Base-by-base conservation (phyloP, 2,888 invertebrate genomes). In the Calliphora vomitoria region DNA sequence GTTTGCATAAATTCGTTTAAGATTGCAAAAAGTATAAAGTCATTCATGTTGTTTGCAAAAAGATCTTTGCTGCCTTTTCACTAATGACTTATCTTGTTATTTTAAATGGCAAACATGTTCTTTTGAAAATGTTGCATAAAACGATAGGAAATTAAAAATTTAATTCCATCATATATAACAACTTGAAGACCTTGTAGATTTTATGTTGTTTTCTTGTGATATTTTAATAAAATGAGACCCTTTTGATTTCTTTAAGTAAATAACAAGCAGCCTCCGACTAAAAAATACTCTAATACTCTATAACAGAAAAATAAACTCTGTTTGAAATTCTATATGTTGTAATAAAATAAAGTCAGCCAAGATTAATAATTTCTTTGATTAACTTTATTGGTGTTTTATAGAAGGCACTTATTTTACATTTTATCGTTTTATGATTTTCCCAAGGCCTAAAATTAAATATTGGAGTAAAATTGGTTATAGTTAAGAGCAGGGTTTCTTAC, bases 101-200 rank as follows among this genome's bases (percentile, higher is more conserved):
- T 55, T 66, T 74, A 82, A 82, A 74, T 47, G 66, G 55, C 64
- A 35, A 82, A 82, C 68, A 82, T 60, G 44, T 53, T 64, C 20
- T 53, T 25, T 38, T 35, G 50, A 50, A 75, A 69, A 55, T 60
- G 38, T 76, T 69, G 38, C n/a, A 62, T 64, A 31, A 66, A 81
- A 74, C 64, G 81, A 72, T 81, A 66, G 81, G 72, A 72, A 64
- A 69, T 81, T 66, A 81, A 74, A 68, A 72, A 53, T 55, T 72
- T 66, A 71, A 53, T 64, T 72, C 66, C 53, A 41, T 64, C 68
- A 69, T 64, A 72, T 53, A 62, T 64, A 62, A 38, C n/a, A 11
- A 41, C 35, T n/a, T 35, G 18, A 50, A 72, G 47, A 25, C 13
- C 62, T 62, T 62, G 31, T 31, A 31, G 15, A 4, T 25, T 38